Percentiles rank a stretch among this genome's conserved stretches.
Evolutionary conservation across 2,113 vertebrate species (phyloP).

Genomic region (Sminthopsis crassicaudata): DNA sequence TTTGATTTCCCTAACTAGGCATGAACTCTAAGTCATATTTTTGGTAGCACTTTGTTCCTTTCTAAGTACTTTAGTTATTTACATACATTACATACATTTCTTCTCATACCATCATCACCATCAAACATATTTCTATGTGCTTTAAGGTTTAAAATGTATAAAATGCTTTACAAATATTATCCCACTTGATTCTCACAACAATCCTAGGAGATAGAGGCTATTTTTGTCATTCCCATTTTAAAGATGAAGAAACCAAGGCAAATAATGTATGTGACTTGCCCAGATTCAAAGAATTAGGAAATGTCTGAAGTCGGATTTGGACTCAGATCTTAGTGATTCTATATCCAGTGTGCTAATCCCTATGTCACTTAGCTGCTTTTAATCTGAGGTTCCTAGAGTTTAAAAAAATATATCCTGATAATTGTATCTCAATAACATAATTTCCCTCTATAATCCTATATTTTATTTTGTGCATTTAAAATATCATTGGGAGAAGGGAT

Average conservation of each 20-base stretch:
- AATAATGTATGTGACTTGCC: no score
- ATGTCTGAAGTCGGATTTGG: no score
- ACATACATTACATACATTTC: background rate
- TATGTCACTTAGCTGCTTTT: background rate
- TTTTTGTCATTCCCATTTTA: background rate
- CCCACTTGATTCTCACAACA: background rate
- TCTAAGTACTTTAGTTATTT: background rate
- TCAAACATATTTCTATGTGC: background rate
- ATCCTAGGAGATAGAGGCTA: background rate
- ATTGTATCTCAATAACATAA: background rate
- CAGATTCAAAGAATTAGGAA: no score
- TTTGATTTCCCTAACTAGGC: background rate
- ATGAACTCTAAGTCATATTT: background rate
- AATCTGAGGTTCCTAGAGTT: background rate
- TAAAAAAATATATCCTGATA: no score
- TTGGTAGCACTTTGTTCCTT: background rate
- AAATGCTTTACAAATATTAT: background rate
- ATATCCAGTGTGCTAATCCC: background rate
- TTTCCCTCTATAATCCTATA: background rate
- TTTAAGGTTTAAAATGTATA: background rate
- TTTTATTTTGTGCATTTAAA: background rate
- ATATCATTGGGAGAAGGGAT: background rate
- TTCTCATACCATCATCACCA: background rate
- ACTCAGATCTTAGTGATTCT: no score
- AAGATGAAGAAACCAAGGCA: no score